phyloP scores from a whole-genome alignment of 2,113 vertebrate genomes.

The Anoura caudifer region DNA sequence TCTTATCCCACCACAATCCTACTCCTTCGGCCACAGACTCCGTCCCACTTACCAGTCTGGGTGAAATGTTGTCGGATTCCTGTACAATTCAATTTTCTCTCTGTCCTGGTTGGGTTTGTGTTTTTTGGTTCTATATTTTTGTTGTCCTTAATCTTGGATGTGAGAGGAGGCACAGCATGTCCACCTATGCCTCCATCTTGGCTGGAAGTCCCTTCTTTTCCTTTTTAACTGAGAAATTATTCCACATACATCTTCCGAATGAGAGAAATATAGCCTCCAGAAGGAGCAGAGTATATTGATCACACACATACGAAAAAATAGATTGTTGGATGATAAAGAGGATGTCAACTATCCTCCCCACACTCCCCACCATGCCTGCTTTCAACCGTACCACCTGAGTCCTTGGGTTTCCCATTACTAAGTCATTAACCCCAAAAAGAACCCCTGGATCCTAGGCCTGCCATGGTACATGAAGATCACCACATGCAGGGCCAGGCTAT shows the following conservation, averaged over 20 bases:
- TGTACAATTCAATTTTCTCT: too few species aligned
- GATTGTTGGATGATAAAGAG: background rate
- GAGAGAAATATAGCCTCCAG: background rate
- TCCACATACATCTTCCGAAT: background rate
- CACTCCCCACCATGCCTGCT: background rate
- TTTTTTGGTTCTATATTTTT: too few species aligned
- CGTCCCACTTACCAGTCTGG: too few species aligned
- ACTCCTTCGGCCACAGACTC: too few species aligned
- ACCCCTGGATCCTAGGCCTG: background rate
- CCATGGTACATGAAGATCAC: background rate
- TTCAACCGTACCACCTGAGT: background rate
- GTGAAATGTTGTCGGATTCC: too few species aligned
- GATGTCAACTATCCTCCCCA: background rate
- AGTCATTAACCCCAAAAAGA: background rate
- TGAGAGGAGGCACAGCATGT: too few species aligned
- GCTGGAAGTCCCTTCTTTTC: too few species aligned
- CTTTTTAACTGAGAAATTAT: constrained; percentile 9
- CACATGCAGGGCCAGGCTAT: background rate
- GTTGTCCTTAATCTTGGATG: too few species aligned
- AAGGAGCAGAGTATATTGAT: background rate
- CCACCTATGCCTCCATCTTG: too few species aligned
- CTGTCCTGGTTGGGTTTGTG: too few species aligned
- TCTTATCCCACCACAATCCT: too few species aligned
- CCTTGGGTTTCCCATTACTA: background rate
- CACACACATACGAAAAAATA: background rate